Conservation (phyloP, 2,797 vertebrate species). For the Sebastes baramenuke region DNA sequence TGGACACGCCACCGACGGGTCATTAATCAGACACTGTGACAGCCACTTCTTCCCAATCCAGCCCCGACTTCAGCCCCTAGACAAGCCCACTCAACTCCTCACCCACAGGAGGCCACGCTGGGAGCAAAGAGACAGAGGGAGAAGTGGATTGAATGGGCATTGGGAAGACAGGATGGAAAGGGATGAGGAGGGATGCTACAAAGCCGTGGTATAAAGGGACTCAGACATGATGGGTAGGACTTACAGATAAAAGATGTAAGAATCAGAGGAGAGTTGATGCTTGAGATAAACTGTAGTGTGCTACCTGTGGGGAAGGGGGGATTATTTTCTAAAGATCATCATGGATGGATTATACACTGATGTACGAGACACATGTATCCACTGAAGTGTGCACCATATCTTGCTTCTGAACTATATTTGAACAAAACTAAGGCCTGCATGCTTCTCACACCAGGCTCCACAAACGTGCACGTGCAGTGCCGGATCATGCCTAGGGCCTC, state of each 20-base stretch:
- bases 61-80: slow-evolving; percentile 75
- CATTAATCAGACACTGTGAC: slow-evolving; percentile 99
- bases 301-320: neutral
- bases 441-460: neutral
- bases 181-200: slow-evolving; percentile 53
- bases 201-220: slow-evolving; percentile 48
- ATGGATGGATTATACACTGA: slow-evolving; percentile 3
- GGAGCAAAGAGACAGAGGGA: slow-evolving; percentile 57
- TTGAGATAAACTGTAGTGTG: slow-evolving; percentile 16
- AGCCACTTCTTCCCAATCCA: slow-evolving; percentile 90
- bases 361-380: neutral
- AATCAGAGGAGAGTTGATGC: slow-evolving; percentile 30
- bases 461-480: neutral
- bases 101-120: slow-evolving; percentile 78
- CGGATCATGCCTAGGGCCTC: no score
- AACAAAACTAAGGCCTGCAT: neutral
- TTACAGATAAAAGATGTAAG: slow-evolving; percentile 49
- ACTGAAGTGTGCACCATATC: neutral
- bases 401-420: neutral
- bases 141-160: slow-evolving; percentile 61
- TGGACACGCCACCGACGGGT: slow-evolving; percentile 98
- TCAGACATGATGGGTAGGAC: slow-evolving; percentile 28
- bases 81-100: slow-evolving; percentile 76
- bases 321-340: slow-evolving; percentile 25
- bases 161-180: slow-evolving; percentile 54